These are phyloP conservation scores for Perithous albicinctus DNA, from an alignment of 2,888 invertebrate species.

Conservation along the genomic window DNA sequence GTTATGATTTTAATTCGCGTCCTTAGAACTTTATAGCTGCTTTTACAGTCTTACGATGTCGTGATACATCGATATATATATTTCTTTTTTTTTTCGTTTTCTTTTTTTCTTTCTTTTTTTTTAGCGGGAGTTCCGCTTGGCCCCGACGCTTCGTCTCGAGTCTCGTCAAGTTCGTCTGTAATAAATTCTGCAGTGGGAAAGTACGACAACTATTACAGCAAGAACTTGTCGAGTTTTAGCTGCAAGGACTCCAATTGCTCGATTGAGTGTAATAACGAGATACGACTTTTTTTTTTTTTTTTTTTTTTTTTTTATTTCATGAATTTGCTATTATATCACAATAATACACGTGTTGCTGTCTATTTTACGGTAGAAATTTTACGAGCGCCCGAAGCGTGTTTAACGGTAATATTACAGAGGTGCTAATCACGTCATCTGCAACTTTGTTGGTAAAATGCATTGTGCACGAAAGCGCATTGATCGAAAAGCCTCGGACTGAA, in stretches of 20 bases:
- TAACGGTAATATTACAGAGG: not conserved
- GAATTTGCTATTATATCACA: constrained; percentile 3
- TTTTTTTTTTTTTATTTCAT: no score
- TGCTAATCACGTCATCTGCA: not conserved
- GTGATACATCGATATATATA: constrained; percentile 37
- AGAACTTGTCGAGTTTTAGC: not conserved
- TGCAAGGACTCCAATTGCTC: constrained; percentile 13
- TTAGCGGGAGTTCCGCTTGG: not conserved
- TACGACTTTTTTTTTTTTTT: not conserved
- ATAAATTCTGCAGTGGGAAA: constrained; percentile 17
- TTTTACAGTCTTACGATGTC: not conserved
- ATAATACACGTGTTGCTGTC: not conserved
- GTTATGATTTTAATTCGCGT: constrained; percentile 41
- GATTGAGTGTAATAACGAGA: constrained; percentile 12
- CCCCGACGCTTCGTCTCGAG: not conserved
- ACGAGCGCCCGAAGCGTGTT: constrained; percentile 2
- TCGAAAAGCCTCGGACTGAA: constrained; percentile 4
- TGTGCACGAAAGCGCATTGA: not conserved
- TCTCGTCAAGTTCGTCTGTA: constrained; percentile 37
- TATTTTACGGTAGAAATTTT: not conserved
- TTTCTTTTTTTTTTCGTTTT: no score
- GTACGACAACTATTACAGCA: not conserved
- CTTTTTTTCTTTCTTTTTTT: not conserved
- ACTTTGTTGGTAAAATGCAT: not conserved
- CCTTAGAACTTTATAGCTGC: constrained; percentile 11